Base-by-base conservation (phyloP, 2,113 vertebrate genomes). In the Catharus bicknelli region DNA sequence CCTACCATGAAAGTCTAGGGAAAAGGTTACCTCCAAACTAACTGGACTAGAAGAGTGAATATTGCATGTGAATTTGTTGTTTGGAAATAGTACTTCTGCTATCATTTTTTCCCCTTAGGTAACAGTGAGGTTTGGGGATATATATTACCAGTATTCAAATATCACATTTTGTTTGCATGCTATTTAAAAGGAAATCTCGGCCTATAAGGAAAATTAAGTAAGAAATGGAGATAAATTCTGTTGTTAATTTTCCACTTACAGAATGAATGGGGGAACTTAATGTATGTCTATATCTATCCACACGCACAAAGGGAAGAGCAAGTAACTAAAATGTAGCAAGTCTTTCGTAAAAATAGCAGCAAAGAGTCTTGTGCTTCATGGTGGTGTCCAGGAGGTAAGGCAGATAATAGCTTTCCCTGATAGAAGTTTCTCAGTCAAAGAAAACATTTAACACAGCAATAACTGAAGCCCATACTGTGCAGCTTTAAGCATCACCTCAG, bases 401-500 rank as follows among this genome's bases (percentile, higher is more conserved):
- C 13, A 88, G 76, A 81, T 88, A 86, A 95, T 47, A 69, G 47
- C n/a, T 83, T 77, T 62, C 61, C 72, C 57, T 95, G 76, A 86
- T 80, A 70, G 76, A 85, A 83, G 30, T 83, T 88, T 67, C 43
- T 51, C 15, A 11, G 66, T 58, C 47, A 90, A 83, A 95, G 36
- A 77, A 88, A 83, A 78, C 68, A 20, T 90, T 92, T 90, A 88
- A 61, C 43, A 57, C 22, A 81, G 83, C 64, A 86, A 59, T 90
- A 88, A 77, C 88, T 72, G 68, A 92, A 92, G 61, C 42, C 29
- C 77, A 57, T 50, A 81, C 86, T 84, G 64, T 61, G 61, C 64
- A 68, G 78, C 92, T 96, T 83, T 57, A 86, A 90, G 76, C 26
- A 53, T 78, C 68, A 72, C 83, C 76, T 92, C 48, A 88, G 68